Conservation (phyloP, 2,888 invertebrate species). For the Troilus luridus region DNA sequence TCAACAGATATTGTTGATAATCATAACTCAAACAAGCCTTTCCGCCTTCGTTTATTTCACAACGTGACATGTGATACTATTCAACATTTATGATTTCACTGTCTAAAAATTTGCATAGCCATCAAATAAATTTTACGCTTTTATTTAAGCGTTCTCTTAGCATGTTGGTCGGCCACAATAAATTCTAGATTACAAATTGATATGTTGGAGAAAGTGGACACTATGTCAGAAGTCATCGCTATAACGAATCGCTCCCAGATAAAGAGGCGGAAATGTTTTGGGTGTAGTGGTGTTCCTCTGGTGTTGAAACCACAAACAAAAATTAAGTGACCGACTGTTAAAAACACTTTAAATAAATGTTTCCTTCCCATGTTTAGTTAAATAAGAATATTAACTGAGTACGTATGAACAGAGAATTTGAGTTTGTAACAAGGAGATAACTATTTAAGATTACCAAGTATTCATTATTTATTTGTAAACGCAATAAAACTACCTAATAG, state of each 20-base stretch:
- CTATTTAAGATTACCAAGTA: no score
- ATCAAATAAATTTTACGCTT: conserved; percentile 18
- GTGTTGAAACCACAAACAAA: neutral
- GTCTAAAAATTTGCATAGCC: neutral
- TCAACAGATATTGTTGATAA: neutral
- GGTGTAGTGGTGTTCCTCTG: neutral
- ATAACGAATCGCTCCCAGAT: conserved; percentile 2
- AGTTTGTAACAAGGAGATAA: no score
- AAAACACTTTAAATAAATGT: neutral
- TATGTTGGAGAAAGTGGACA: conserved; percentile 33
- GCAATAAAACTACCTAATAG: no score
- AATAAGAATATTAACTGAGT: neutral
- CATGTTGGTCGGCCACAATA: neutral
- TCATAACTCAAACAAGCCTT: neutral
- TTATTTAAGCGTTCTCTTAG: neutral
- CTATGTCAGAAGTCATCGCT: neutral
- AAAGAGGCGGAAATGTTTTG: neutral
- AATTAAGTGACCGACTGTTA: neutral
- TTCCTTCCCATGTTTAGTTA: neutral
- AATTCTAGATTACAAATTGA: conserved; percentile 24
- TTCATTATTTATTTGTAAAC: no score
- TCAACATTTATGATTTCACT: neutral
- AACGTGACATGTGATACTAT: neutral
- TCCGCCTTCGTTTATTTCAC: neutral
- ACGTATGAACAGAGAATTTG: neutral